Evolutionary conservation across 2,797 vertebrate genomes (phyloP), one percentile per base, ranked within the genome.

Genomic region (Bryconaethiops microstoma): DNA sequence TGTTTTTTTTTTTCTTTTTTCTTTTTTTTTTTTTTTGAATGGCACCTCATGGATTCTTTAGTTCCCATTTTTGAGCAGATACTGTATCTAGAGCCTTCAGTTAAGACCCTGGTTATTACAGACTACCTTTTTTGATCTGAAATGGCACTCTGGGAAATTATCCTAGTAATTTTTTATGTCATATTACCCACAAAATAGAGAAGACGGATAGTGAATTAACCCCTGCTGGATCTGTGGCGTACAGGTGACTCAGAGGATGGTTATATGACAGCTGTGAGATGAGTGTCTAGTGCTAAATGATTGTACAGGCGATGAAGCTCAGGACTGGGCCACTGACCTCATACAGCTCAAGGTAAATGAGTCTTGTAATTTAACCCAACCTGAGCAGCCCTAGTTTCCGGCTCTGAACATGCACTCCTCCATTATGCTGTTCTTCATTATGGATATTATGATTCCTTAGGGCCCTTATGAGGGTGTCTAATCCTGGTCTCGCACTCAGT

Each of bases 161-260:
- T 17, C 9, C 62, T 29, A 23, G 52, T 60, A 59, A 69, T 80
- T 54, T 55, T 76, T 71, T 71, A 71, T 23, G 45, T 2, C 35
- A 21, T 19, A 23, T 68, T 23, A 48, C 25, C 35, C 25, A 70
- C 23, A 16, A 29, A 71, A 19, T 29, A 40, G 54, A 84, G 80
- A 45, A 81, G 83, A 86, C 79, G 60, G 76, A 65, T 77, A 84
- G 65, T 17, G 68, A 83, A 82, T 79, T 76, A 78, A 82, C 42
- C 70, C 67, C 74, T 52, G 77, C 50, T 57, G 55, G 77, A 71
- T 57, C 50, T 8, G 74, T 64, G 59, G 71, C 73, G 77, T 73
- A 75, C 57, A 78, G 80, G 76, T 83, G 83, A 81, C 54, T 0
- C 25, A 16, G 60, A 78, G 85, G 80, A 64, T 25, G 55, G 14